Evolutionary conservation across 2,888 invertebrate genomes (phyloP).

Genomic region (Hyppa rectilinea): DNA sequence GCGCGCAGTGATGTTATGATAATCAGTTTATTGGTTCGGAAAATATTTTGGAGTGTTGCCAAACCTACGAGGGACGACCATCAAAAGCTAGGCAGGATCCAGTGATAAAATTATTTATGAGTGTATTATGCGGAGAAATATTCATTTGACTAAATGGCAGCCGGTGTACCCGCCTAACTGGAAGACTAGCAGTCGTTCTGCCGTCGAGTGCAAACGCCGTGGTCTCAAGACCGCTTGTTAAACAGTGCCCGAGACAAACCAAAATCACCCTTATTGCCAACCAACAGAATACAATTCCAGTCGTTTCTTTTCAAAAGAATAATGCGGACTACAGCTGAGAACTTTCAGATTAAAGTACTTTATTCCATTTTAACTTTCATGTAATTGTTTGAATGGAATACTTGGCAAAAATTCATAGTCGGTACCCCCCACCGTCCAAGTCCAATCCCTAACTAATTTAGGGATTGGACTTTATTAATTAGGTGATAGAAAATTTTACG

Average conservation of each 20-base stretch:
- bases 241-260: slow-evolving; percentile 44
- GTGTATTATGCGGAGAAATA: slow-evolving; percentile 49
- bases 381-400: slow-evolving; percentile 68
- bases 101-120: slow-evolving; percentile 30
- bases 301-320: slow-evolving; percentile 60
- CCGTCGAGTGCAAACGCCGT: slow-evolving; percentile 69
- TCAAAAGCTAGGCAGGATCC: slow-evolving; percentile 33
- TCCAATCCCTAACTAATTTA: no score
- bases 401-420: slow-evolving; percentile 29
- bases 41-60: slow-evolving; percentile 58
- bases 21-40: slow-evolving; percentile 52
- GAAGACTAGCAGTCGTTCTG: slow-evolving; percentile 65
- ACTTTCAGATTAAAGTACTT: slow-evolving; percentile 76
- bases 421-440: no score
- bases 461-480: slow-evolving; percentile 16
- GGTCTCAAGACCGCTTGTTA: slow-evolving; percentile 75
- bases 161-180: slow-evolving; percentile 50
- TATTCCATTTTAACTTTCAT: slow-evolving; percentile 74
- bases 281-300: slow-evolving; percentile 44
- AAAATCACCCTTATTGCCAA: slow-evolving; percentile 61
- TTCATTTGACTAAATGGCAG: slow-evolving; percentile 65
- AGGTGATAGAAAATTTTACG: neutral
- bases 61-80: slow-evolving; percentile 20
- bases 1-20: slow-evolving; percentile 30
- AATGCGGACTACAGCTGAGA: slow-evolving; percentile 67